These are phyloP conservation scores for Trachelus iudaicus DNA, from an alignment of 2,888 invertebrate genomes.

Conservation along the genomic window DNA sequence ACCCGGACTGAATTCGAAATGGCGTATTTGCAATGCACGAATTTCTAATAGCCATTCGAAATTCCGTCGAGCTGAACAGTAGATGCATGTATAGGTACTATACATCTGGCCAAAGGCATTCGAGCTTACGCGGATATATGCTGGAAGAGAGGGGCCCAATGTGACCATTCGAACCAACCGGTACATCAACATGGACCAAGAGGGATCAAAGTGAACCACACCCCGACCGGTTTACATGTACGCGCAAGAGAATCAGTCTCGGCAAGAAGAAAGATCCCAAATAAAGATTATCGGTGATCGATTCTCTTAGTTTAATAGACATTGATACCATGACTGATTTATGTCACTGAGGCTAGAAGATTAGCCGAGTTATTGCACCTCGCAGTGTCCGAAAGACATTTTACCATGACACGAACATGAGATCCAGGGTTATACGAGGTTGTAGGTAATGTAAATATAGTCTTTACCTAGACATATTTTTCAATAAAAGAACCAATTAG, in stretches of 20 bases:
- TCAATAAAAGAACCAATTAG: not conserved
- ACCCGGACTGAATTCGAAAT: not conserved
- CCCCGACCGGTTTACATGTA: conserved; percentile 27
- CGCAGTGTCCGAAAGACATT: not conserved
- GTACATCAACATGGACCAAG: not conserved
- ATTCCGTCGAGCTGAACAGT: not conserved
- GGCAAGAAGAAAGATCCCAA: conserved; percentile 8
- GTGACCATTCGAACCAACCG: not conserved
- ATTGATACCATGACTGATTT: conserved; percentile 18
- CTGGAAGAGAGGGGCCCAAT: not conserved
- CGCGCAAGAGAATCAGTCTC: conserved; percentile 13
- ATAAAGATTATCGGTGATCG: conserved; percentile 26
- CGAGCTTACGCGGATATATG: not conserved
- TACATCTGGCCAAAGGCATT: not conserved
- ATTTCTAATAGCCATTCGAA: not conserved
- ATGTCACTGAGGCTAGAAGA: not conserved
- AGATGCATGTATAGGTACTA: not conserved
- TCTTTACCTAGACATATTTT: not conserved
- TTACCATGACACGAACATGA: not conserved
- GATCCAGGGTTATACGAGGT: not conserved
- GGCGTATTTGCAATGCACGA: not conserved
- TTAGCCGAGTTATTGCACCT: not conserved
- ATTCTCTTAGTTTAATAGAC: conserved; percentile 23
- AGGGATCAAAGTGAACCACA: conserved; percentile 17
- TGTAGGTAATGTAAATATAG: not conserved